Percentiles rank a stretch among this genome's conserved stretches.
phyloP scores from a whole-genome alignment of 92 coral and sea anemone species.

The Micromussa lordhowensis region DNA sequence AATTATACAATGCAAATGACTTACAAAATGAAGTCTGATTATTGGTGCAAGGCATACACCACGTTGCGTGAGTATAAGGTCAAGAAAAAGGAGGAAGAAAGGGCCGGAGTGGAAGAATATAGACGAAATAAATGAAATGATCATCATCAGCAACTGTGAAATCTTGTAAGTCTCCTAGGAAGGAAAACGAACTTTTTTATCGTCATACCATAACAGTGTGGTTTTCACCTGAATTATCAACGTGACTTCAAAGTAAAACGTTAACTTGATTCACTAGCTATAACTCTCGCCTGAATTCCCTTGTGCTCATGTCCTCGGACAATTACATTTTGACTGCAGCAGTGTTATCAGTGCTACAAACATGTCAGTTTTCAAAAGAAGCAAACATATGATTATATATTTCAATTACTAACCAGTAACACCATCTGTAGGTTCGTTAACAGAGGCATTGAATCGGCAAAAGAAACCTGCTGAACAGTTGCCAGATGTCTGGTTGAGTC shows the following conservation, averaged over 20 bases:
- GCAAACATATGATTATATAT: background rate
- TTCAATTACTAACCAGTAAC: constrained; percentile 70
- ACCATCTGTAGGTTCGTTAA: constrained; percentile 80
- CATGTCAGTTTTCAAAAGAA: no score
- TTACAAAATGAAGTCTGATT: background rate
- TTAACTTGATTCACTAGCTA: no score
- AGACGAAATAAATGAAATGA: background rate
- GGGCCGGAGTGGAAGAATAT: background rate
- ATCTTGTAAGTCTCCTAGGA: background rate
- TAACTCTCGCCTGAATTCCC: no score
- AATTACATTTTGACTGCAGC: no score
- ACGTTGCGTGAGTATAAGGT: background rate
- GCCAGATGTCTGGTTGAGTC: constrained; percentile 89
- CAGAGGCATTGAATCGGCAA: constrained; percentile 91
- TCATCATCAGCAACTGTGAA: background rate
- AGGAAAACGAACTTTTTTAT: background rate
- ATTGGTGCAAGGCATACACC: background rate
- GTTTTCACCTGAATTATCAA: background rate
- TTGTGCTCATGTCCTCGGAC: no score
- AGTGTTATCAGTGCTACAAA: no score
- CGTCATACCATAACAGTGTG: background rate
- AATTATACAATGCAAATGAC: background rate
- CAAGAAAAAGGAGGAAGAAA: background rate
- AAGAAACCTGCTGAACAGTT: constrained; percentile 96
- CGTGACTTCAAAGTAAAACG: background rate